These are phyloP conservation scores for Alitta virens DNA, from an alignment of 2,888 invertebrate species.

Conservation along the genomic window DNA sequence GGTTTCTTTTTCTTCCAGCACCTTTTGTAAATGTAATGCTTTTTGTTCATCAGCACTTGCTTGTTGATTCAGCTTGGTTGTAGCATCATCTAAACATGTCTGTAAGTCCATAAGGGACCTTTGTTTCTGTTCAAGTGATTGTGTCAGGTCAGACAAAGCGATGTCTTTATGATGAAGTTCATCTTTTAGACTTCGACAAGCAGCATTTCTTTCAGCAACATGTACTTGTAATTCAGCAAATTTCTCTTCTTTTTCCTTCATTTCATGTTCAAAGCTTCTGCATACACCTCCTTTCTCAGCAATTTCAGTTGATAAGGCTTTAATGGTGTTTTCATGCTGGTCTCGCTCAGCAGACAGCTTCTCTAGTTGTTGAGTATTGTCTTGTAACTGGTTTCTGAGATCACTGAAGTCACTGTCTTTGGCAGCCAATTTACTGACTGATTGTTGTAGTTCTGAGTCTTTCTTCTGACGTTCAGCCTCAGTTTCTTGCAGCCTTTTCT, in stretches of 20 bases:
- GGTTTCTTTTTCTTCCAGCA: background rate
- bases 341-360: background rate
- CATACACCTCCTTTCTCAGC: background rate
- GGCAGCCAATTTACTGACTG: too few species aligned
- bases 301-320: background rate
- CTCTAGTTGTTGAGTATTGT: too few species aligned
- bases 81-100: background rate
- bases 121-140: too few species aligned
- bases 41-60: background rate
- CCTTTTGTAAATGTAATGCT: background rate
- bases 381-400: background rate
- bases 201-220: background rate
- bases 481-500: background rate
- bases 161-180: background rate
- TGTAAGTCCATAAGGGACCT: too few species aligned
- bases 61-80: background rate
- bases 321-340: background rate
- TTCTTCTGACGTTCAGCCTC: too few species aligned
- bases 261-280: background rate
- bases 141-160: too few species aligned
- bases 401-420: too few species aligned
- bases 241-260: background rate
- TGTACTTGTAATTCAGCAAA: background rate
- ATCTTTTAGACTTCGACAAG: background rate
- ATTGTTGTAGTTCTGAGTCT: too few species aligned